Evolutionary conservation across 2,113 vertebrate species (phyloP).

Genomic region (Oxyura jamaicensis): DNA sequence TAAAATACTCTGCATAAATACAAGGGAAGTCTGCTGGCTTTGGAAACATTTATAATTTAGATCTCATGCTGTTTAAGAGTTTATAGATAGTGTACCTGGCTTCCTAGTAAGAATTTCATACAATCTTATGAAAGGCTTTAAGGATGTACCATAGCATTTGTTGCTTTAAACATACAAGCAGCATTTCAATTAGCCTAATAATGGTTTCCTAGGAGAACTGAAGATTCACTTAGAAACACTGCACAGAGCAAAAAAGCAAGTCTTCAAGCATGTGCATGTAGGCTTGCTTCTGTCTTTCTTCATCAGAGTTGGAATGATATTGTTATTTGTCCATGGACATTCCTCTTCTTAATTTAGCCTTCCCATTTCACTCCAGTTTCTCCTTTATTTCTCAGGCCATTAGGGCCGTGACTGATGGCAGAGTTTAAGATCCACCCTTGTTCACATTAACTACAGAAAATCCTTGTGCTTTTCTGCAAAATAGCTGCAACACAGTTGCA

Average conservation of each 20-base stretch:
- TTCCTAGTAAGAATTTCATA: neutral
- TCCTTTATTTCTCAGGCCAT: neutral
- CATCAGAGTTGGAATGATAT: neutral
- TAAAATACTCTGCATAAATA: neutral
- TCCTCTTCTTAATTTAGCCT: neutral
- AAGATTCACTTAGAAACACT: neutral
- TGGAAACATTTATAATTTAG: neutral
- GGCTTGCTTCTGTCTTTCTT: neutral
- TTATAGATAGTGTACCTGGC: neutral
- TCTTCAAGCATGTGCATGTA: neutral
- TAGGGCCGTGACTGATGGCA: neutral
- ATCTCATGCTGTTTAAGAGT: neutral
- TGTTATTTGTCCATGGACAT: neutral
- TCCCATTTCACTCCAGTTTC: neutral
- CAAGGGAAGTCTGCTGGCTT: neutral
- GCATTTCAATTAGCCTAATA: constrained; percentile 39
- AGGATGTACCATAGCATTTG: neutral
- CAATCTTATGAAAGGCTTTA: neutral
- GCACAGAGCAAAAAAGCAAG: neutral
- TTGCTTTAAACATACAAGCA: constrained; percentile 23
- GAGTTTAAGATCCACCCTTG: neutral
- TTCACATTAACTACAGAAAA: neutral
- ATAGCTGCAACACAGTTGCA: neutral
- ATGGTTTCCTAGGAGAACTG: constrained; percentile 52
- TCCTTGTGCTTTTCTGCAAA: neutral